Conservation (phyloP, 2,113 vertebrate genomes). For the Hydrolagus affinis region DNA sequence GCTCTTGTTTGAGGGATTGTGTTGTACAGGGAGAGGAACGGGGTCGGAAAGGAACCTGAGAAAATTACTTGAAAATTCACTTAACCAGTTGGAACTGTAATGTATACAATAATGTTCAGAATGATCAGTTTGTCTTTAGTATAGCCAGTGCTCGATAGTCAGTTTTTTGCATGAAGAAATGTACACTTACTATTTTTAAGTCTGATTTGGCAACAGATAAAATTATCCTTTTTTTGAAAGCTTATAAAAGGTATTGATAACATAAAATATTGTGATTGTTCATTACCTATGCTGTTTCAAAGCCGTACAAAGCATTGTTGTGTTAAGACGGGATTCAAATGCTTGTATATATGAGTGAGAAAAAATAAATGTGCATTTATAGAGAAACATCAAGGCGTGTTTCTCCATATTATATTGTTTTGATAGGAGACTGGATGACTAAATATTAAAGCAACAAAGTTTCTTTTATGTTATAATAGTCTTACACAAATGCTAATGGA, state of each 20-base stretch:
- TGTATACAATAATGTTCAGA: not conserved
- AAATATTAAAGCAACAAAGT: not conserved
- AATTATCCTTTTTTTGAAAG: not conserved
- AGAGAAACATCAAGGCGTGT: not conserved
- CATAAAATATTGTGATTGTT: no score
- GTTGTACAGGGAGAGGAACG: not conserved
- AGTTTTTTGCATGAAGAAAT: not conserved
- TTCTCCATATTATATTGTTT: not conserved
- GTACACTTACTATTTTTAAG: not conserved
- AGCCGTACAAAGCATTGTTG: not conserved
- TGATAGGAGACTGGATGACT: not conserved
- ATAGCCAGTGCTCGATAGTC: not conserved
- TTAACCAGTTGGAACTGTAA: not conserved
- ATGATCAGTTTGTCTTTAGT: not conserved
- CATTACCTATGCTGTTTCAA: not conserved
- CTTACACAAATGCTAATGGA: not conserved
- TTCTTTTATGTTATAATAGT: not conserved
- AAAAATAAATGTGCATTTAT: not conserved
- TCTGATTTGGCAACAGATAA: not conserved
- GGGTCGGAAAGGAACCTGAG: not conserved
- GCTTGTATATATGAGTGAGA: not conserved
- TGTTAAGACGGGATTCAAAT: not conserved
- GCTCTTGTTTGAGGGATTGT: not conserved
- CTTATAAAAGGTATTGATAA: not conserved
- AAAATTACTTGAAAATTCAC: conserved; percentile 9